Evolutionary conservation across 2,113 vertebrate species (phyloP).

Genomic region (human (Homo sapiens)): DNA sequence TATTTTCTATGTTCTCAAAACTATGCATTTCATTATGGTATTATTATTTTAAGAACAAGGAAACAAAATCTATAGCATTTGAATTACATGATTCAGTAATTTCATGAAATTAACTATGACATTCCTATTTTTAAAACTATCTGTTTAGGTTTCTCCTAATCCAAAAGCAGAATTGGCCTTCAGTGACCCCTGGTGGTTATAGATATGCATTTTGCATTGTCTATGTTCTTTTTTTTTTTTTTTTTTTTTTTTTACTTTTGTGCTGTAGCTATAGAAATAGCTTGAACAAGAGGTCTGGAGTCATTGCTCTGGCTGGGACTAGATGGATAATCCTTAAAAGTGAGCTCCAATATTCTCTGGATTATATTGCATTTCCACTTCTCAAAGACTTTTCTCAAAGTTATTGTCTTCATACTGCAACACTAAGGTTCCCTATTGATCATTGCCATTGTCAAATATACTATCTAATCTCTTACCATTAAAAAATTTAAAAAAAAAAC

Average conservation of each 20-base stretch:
- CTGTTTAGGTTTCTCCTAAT: not conserved
- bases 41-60: not conserved
- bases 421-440: not conserved
- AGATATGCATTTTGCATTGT: not conserved
- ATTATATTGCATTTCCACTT: not conserved
- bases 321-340: not conserved
- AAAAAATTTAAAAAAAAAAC: not conserved
- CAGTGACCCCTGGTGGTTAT: constrained; percentile 12
- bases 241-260: not conserved
- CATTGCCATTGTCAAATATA: not conserved
- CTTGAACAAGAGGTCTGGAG: not conserved
- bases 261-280: not conserved
- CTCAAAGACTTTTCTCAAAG: not conserved
- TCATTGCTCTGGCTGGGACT: not conserved
- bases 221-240: not conserved
- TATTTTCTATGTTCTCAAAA: not conserved
- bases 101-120: not conserved
- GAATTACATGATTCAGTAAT: not conserved
- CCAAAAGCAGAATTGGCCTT: not conserved
- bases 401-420: not conserved
- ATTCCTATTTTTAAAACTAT: not conserved
- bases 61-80: not conserved
- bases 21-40: not conserved
- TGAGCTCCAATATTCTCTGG: not conserved
- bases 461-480: not conserved